Evolutionary conservation across 30 jellyfish, hydroid and myxozoan genomes (phyloP).

Genomic region (Hydractinia symbiolongicarpus): DNA sequence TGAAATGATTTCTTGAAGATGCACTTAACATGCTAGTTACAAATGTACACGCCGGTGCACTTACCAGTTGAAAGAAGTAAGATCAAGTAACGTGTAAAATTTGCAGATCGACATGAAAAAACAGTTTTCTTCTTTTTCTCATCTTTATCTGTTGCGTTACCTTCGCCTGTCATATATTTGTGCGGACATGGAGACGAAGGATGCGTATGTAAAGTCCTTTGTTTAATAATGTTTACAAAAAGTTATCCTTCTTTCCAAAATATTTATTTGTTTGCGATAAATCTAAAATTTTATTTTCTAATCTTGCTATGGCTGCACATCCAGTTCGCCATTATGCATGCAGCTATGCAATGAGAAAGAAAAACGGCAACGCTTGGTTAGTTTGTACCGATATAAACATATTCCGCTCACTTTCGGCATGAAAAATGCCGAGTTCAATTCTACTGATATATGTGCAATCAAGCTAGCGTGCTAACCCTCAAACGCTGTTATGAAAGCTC

Average conservation of each 20-base stretch:
- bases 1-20: too few species aligned
- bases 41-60: background rate
- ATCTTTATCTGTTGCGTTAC: conserved; percentile 2
- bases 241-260: background rate
- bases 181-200: background rate
- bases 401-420: conserved; percentile 7
- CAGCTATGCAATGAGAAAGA: background rate
- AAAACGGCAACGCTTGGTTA: conserved; percentile 18
- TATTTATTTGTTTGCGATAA: background rate
- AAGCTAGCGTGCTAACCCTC: too few species aligned
- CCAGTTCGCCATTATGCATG: conserved; percentile 15
- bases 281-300: background rate
- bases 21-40: too few species aligned
- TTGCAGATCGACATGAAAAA: background rate
- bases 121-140: conserved; percentile 28
- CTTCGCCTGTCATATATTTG: conserved; percentile 25
- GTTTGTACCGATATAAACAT: background rate
- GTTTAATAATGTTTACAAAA: background rate
- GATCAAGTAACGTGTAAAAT: background rate
- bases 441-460: too few species aligned
- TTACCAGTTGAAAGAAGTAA: conserved; percentile 22
- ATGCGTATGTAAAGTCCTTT: too few species aligned
- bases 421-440: background rate
- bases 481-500: too few species aligned
- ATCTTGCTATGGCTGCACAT: background rate